Evolutionary conservation across 2,888 invertebrate species (phyloP), one percentile per base, ranked within the genome.

Genomic region (Maniola hyperantus): DNA sequence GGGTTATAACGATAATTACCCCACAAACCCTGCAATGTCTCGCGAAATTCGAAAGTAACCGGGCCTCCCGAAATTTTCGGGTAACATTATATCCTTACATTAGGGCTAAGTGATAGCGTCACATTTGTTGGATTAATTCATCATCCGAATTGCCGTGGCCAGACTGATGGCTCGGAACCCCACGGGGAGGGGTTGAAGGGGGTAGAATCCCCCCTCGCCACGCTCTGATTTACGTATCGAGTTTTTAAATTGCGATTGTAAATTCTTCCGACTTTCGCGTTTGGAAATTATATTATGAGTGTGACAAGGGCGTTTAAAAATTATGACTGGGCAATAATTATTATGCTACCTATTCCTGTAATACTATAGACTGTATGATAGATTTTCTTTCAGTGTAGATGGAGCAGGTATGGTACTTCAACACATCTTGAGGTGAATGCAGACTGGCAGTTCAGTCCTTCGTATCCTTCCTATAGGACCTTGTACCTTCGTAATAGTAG

Each of bases 111-210:
- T 91, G 92, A 92, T 92, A 89, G 85, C 91, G 91, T 90, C 92
- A 92, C 92, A 91, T 92, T 92, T 92, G 91, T 88, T 89, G 89
- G 92, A 92, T 92, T 92, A 92, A 92, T 92, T 92, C 92, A 92
- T 92, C 92, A 92, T 92, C 92, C 84, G 91, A 90, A 92, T 92
- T 91, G 92, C 93, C 91, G 89, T 89, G 92, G 91, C 92, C 91
- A 91, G 89, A 89, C 90, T 91, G 92, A 91, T 91, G 92, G 91
- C 79, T 87, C 87, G 88, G 86, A 89, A 88, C 83, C 86, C 73
- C 75, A 70, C 72, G 72, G 70, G 66, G 68, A 66, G 68, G 66
- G 39, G 55, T 34, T 39, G 20, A 71, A 69, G 65, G 68, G 67
- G 76, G 76, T 79, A 78, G 76, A 70, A 72, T 26, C 57, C 33